Evolutionary conservation across 1,140 invertebrate genomes (phyloP).

Genomic region (Diprion similis): DNA sequence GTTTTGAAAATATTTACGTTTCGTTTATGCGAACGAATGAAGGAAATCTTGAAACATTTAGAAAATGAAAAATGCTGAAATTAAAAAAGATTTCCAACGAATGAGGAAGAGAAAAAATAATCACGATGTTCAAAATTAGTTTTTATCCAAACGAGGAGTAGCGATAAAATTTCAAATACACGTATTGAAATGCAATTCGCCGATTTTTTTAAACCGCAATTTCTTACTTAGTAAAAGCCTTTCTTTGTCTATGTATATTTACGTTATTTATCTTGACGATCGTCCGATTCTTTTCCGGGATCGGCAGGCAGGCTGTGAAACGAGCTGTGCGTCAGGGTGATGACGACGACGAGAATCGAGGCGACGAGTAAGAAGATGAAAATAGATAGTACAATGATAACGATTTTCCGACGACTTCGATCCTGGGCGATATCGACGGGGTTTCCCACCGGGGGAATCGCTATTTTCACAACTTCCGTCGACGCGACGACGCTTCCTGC

Average conservation of each 20-base stretch:
- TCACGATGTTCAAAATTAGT: too few relatives aligned
- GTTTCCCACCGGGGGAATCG: conserved; percentile 34
- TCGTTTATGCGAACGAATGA: too few relatives aligned
- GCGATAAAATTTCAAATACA: too few relatives aligned
- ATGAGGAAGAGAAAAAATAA: too few relatives aligned
- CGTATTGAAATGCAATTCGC: background rate
- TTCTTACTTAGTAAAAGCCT: background rate
- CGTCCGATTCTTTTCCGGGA: conserved; percentile 44
- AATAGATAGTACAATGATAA: conserved; percentile 70
- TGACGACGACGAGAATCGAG: conserved; percentile 72
- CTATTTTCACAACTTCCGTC: conserved; percentile 43
- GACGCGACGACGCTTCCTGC: conserved; percentile 54
- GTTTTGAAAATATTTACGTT: too few relatives aligned
- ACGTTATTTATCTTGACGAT: conserved; percentile 46
- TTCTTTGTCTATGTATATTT: conserved; percentile 30
- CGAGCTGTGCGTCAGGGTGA: conserved; percentile 72
- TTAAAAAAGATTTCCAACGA: too few relatives aligned
- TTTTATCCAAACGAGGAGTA: too few relatives aligned
- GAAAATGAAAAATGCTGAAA: too few relatives aligned
- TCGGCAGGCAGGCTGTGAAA: conserved; percentile 59
- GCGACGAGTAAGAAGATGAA: conserved; percentile 73
- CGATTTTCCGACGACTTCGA: conserved; percentile 68
- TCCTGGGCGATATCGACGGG: conserved; percentile 60
- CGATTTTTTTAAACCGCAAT: background rate
- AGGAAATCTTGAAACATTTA: too few relatives aligned